Evolutionary conservation across 1,140 invertebrate species (phyloP), one percentile per base, ranked within the genome.

Genomic region (Drosophila navojoa): DNA sequence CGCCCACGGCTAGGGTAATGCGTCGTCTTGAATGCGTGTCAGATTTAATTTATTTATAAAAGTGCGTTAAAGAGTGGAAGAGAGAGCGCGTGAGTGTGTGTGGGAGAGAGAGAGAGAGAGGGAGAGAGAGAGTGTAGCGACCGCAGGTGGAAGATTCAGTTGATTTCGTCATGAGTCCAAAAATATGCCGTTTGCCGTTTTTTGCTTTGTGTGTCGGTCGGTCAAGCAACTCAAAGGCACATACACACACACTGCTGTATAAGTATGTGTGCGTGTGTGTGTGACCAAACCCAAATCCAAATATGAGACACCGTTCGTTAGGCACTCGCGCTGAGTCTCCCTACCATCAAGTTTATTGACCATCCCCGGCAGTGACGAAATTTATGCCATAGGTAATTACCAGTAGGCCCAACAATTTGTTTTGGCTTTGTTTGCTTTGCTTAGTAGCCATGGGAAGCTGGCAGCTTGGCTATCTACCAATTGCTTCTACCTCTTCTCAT

Each of bases 111-210:
- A n/a, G 5, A 9, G 44, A 45, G 35, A 27, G 22, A 15, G 35
- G 29, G 32, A 9, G 32, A 35, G 22, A 11, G 35, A 29, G 19
- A 19, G 54, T 32, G 32, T 5, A 40, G 47, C 35, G n/a, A 22
- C 9, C 19, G 40, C 55, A 72, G 63, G 55, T 68, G 63, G 55
- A 15, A 73, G 71, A 67, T 54, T 55, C 19, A 54, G 16, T 45
- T 47, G 72, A 60, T 77, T 72, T 87, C 82, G 82, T 87, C 82
- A 87, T 77, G 71, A 78, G 32, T 57, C 58, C 79, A 52, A 89
- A 82, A 89, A 89, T 74, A 79, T 66, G 74, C 70, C 74, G 60
- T 72, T 57, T 61, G 63, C 58, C 57, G 55, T 53, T 44, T 68
- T 55, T 49, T 49, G 19, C 25, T 44, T 73, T 55, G 25, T 38